Conservation (phyloP, 2,797 vertebrate genomes). For the Bradypodion ventrale region DNA sequence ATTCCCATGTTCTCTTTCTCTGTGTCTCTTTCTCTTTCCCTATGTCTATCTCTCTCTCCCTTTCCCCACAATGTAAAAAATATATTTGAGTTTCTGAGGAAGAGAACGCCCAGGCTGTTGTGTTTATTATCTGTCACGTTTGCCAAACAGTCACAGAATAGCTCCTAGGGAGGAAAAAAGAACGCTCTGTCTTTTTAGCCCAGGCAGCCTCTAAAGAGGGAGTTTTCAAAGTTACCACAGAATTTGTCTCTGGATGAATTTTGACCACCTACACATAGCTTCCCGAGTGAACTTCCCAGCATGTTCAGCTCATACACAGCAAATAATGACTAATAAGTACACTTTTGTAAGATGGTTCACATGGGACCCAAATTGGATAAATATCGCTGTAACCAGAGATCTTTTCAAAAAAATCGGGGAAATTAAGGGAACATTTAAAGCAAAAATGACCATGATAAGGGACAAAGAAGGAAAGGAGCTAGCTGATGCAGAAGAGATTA, state of each 20-base stretch:
- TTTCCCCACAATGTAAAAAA: neutral
- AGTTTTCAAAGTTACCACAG: neutral
- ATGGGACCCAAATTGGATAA: neutral
- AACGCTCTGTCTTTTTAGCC: neutral
- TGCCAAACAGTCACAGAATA: neutral
- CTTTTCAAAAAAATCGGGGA: too few species aligned
- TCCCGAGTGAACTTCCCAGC: constrained; percentile 4
- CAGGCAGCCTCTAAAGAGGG: neutral
- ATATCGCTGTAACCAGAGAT: too few species aligned
- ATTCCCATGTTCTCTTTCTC: neutral
- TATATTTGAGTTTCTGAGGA: neutral
- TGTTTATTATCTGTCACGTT: neutral
- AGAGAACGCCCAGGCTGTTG: neutral
- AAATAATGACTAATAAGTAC: constrained; percentile 5
- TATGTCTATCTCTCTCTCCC: too few species aligned
- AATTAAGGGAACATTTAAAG: too few species aligned
- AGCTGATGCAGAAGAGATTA: too few species aligned
- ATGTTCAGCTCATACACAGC: constrained; percentile 6
- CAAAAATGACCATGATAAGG: too few species aligned
- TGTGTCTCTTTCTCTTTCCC: neutral
- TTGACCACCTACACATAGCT: constrained; percentile 14
- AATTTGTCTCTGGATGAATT: neutral
- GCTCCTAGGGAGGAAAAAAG: neutral
- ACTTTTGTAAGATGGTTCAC: neutral
- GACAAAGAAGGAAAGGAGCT: too few species aligned